These are phyloP conservation scores for Pseudopipra pipra DNA, from an alignment of 2,113 vertebrate species.

Conservation along the genomic window DNA sequence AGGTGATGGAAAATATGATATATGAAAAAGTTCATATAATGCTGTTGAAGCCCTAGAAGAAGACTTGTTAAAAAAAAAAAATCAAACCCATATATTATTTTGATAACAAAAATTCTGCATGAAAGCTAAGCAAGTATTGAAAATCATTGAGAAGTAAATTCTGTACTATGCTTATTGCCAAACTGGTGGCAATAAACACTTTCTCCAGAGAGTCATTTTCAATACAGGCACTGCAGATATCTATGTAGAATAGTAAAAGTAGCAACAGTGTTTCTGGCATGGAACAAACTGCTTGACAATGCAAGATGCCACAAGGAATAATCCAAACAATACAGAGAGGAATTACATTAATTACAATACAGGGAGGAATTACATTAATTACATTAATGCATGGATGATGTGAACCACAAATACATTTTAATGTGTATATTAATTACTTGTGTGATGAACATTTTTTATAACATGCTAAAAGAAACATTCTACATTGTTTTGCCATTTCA, in stretches of 20 bases:
- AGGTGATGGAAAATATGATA: not conserved
- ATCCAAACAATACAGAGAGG: not conserved
- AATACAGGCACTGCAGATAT: not conserved
- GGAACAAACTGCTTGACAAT: not conserved
- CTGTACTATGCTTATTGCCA: not conserved
- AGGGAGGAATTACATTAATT: not conserved
- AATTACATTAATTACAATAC: not conserved
- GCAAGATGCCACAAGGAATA: slow-evolving; percentile 19
- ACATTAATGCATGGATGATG: not conserved
- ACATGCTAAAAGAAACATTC: not conserved
- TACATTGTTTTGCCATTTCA: not conserved
- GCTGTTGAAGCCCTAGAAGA: not conserved
- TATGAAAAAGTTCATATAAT: not conserved
- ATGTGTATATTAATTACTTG: not conserved
- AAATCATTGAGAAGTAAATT: not conserved
- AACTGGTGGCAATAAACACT: not conserved
- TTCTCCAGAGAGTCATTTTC: not conserved
- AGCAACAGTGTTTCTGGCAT: not conserved
- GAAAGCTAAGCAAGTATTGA: not conserved
- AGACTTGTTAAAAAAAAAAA: not conserved
- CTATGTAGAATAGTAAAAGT: slow-evolving; percentile 11
- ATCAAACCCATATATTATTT: not conserved
- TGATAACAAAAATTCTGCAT: not conserved
- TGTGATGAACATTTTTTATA: not conserved
- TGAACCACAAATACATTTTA: not conserved